Percentiles rank a stretch among this genome's conserved stretches.
phyloP scores from a whole-genome alignment of 2,888 invertebrate species.

The Cosmopolites sordidus region DNA sequence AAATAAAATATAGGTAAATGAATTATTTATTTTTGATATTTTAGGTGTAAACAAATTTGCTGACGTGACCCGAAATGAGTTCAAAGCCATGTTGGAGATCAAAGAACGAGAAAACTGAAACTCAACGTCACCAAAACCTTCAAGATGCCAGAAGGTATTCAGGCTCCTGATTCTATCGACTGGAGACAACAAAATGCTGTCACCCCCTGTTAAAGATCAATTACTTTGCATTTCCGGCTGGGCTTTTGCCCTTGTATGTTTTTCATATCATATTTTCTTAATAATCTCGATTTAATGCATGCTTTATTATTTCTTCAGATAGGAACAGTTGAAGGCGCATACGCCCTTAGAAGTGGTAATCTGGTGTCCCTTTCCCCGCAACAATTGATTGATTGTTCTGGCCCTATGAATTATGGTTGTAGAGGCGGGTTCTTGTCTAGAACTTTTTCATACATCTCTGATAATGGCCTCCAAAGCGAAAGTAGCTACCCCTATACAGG shows the following conservation, averaged over 20 bases:
- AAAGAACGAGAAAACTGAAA: background rate
- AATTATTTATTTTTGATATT: no score
- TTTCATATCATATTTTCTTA: no score
- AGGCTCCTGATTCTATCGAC: conserved; percentile 24
- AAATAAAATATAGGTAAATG: no score
- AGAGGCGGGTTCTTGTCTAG: conserved; percentile 18
- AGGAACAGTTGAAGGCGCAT: conserved; percentile 22
- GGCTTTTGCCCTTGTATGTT: no score
- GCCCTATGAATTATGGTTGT: conserved; percentile 12
- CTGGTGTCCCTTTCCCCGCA: conserved; percentile 21
- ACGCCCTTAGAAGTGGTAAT: conserved; percentile 15
- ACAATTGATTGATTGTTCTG: conserved; percentile 25
- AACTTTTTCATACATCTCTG: conserved; percentile 22
- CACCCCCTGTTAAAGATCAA: no score
- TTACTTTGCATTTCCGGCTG: no score
- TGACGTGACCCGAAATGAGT: conserved; percentile 25
- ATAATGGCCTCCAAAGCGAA: background rate
- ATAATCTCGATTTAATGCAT: no score
- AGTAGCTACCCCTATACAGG: background rate
- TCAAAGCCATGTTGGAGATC: conserved; percentile 4
- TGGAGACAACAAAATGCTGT: conserved; percentile 30
- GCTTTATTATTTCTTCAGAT: conserved; percentile 11
- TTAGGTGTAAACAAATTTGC: conserved; percentile 23
- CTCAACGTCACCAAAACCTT: background rate
- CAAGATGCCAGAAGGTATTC: background rate